Base-by-base conservation (phyloP, 2,113 vertebrate genomes). In the Patagioenas fasciata region DNA sequence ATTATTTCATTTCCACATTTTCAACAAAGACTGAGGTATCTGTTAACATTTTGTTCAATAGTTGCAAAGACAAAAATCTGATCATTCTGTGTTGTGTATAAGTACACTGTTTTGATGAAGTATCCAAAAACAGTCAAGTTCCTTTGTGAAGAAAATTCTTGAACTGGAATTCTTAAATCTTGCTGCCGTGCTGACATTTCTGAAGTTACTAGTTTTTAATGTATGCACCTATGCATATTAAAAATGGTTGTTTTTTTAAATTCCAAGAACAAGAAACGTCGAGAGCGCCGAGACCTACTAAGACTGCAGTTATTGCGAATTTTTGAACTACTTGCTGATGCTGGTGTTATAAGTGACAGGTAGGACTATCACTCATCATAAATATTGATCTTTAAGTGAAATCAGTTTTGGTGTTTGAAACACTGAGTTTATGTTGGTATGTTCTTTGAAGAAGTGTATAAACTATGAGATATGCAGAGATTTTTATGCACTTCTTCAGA, bases 261-360 rank as follows among this genome's bases (percentile, higher is more conserved):
- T 74, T 92, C 48, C 73, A 95, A 99, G 99, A 99, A 99, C 97
- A 99, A 99, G 98, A 99, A 99, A 77, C 99, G 99, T 12, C 98
- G 99, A 93, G 99, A 99, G 91, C 98, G 99, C 47, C 96, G 99
- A 95, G 99, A 99, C 94, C 98, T 99, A 25, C 98, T 99, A 40
- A 97, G 99, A 80, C 97, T 99, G 53, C 99, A 99, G 53, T 97
- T 99, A 51, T 98, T 99, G 79, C 96, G 99, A 77, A 99, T 99
- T 94, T 99, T 99, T 97, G 99, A 99, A 83, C 98, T 99, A 62
- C 96, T 99, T 95, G 99, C 99, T 57, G 99, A 99, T 80, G 99
- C 99, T 32, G 99, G 98, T 58, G 99, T 99, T 31, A 99, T 99
- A 97, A 99, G 99, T 97, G 99, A 99, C 98, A 99, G 99, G 99